These are phyloP conservation scores for Lasioglossum calceatum DNA, from an alignment of 2,888 invertebrate species.

Conservation along the genomic window DNA sequence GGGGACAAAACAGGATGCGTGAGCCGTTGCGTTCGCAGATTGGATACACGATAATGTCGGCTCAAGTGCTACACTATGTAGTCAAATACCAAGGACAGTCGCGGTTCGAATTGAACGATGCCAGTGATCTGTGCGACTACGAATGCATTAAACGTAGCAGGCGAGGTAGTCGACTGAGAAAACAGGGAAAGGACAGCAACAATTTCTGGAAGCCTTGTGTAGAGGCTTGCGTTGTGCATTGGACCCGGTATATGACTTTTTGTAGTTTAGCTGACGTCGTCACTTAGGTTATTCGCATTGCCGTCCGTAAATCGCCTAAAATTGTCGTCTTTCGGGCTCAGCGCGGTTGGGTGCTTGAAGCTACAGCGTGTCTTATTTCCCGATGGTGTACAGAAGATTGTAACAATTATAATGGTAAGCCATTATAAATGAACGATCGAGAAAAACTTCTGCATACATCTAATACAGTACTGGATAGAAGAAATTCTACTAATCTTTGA, in stretches of 20 bases:
- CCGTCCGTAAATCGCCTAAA: too few relatives aligned
- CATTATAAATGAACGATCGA: background rate
- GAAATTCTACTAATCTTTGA: background rate
- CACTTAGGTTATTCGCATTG: too few relatives aligned
- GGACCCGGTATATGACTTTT: too few relatives aligned
- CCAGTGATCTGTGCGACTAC: background rate
- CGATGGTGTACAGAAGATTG: background rate
- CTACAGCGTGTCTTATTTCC: too few relatives aligned
- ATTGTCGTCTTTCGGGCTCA: too few relatives aligned
- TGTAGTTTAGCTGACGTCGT: too few relatives aligned
- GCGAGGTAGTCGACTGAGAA: background rate
- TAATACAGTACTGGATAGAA: background rate
- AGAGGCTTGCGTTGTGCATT: too few relatives aligned
- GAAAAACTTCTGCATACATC: background rate
- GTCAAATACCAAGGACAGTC: background rate
- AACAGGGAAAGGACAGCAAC: too few relatives aligned
- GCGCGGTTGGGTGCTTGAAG: too few relatives aligned
- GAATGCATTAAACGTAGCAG: background rate
- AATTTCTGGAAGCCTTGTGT: too few relatives aligned
- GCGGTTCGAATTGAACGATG: background rate
- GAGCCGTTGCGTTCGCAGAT: conserved; percentile 20
- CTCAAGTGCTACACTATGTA: background rate
- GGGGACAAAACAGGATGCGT: conserved; percentile 12
- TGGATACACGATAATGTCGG: background rate
- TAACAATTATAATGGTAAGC: background rate